phyloP scores from a whole-genome alignment of 2,113 vertebrate species.

The Micronycteris hirsuta region DNA sequence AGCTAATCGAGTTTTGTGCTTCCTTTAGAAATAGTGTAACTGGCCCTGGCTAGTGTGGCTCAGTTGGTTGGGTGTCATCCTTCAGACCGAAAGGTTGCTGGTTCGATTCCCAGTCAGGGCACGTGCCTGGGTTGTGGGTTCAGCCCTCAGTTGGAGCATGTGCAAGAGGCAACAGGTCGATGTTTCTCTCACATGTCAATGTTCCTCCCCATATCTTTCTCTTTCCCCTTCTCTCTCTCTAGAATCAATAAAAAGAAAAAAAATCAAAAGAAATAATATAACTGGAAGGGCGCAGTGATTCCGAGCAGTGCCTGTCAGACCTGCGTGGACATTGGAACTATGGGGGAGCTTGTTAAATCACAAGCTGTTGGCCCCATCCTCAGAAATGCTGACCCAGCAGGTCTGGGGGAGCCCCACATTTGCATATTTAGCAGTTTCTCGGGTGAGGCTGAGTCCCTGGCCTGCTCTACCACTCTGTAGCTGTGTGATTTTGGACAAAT shows the following conservation, averaged over 20 bases:
- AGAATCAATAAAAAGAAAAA: too few relatives aligned
- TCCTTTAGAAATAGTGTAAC: neutral
- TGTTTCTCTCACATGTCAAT: too few relatives aligned
- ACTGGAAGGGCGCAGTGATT: rapidly evolving
- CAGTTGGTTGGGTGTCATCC: too few relatives aligned
- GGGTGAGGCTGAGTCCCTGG: rapidly evolving
- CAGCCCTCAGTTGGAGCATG: too few relatives aligned
- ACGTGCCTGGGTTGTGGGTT: too few relatives aligned
- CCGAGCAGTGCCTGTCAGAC: neutral
- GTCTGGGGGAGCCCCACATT: too few relatives aligned
- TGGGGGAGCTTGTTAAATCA: neutral
- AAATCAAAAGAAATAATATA: neutral
- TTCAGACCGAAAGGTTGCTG: too few relatives aligned
- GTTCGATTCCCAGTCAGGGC: too few relatives aligned
- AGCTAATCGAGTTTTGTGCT: neutral
- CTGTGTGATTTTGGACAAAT: neutral
- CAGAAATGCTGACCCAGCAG: neutral
- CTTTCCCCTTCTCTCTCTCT: too few relatives aligned
- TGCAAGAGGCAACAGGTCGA: too few relatives aligned
- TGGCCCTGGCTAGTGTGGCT: too few relatives aligned
- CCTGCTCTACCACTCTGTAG: neutral
- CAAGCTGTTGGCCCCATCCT: rapidly evolving
- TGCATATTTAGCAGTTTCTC: neutral
- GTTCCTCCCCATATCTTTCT: too few relatives aligned
- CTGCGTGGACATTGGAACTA: rapidly evolving